Conservation (phyloP, 2,888 invertebrate genomes). For the Oscheius sp. region DNA sequence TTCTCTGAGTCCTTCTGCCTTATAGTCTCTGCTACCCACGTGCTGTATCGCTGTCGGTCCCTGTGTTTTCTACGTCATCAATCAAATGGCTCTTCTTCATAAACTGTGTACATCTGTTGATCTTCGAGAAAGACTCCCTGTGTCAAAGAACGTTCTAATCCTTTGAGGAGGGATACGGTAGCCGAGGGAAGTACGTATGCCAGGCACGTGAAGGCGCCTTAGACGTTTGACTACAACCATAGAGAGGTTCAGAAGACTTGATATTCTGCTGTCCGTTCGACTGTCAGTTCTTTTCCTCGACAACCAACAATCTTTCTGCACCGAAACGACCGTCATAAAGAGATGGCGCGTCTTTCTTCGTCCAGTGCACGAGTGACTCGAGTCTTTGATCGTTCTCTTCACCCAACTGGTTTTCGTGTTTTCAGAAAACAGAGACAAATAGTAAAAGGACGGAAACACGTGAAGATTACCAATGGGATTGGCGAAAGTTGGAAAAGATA, state of each 20-base stretch:
- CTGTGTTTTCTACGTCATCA: conserved; percentile 28
- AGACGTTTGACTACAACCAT: background rate
- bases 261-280: background rate
- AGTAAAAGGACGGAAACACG: conserved; percentile 5
- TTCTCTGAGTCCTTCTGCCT: background rate
- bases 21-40: conserved; percentile 25
- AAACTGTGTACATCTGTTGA: too few relatives aligned
- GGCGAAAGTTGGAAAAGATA: too few relatives aligned
- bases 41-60: conserved; percentile 22
- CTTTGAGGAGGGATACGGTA: conserved; percentile 22
- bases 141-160: conserved; percentile 18
- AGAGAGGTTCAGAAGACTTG: background rate
- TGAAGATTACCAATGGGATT: too few relatives aligned
- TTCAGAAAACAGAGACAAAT: background rate
- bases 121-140: too few relatives aligned
- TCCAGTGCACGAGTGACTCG: background rate
- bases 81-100: too few relatives aligned
- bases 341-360: conserved; percentile 5
- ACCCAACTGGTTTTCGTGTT: conserved; percentile 2
- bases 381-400: conserved; percentile 2
- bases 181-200: background rate
- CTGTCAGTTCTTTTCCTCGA: background rate
- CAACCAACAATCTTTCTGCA: conserved; percentile 2
- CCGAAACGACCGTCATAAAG: conserved; percentile 26
- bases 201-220: conserved; percentile 13